Conservation (phyloP, 1,140 invertebrate species). For the Drosophila neocordata region DNA sequence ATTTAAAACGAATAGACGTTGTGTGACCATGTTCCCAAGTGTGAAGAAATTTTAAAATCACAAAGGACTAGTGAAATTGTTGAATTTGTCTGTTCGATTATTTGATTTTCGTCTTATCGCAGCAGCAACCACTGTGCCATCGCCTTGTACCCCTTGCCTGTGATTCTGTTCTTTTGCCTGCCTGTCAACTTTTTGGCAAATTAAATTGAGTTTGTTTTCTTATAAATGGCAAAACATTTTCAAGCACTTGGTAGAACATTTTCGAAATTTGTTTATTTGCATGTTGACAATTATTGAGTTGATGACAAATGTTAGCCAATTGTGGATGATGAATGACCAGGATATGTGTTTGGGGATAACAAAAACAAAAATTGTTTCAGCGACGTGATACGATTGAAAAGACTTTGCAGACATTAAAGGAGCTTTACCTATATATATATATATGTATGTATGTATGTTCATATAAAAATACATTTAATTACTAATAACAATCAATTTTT, state of each 20-base stretch:
- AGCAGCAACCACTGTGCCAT: background rate
- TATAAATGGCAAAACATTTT: slow-evolving; percentile 75
- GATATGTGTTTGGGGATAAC: background rate
- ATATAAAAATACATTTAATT: too few species aligned
- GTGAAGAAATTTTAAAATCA: too few species aligned
- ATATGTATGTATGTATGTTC: too few species aligned
- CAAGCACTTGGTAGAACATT: slow-evolving; percentile 61
- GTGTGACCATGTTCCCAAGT: too few species aligned
- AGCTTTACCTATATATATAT: too few species aligned
- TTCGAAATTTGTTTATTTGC: slow-evolving; percentile 32
- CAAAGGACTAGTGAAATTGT: too few species aligned
- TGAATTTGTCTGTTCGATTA: too few species aligned
- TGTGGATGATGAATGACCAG: slow-evolving; percentile 1
- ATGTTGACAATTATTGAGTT: slow-evolving; percentile 73
- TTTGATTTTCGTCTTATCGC: too few species aligned
- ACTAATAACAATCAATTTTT: too few species aligned
- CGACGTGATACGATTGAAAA: too few species aligned
- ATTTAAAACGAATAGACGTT: too few species aligned
- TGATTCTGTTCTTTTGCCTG: background rate
- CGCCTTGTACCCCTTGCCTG: background rate
- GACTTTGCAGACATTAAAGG: too few species aligned
- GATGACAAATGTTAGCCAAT: slow-evolving; percentile 62
- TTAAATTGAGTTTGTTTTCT: slow-evolving; percentile 75
- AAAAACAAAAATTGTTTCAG: background rate
- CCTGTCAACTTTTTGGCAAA: slow-evolving; percentile 69